These are phyloP conservation scores for Etheostoma perlongum DNA, from an alignment of 2,797 vertebrate species.

Conservation along the genomic window DNA sequence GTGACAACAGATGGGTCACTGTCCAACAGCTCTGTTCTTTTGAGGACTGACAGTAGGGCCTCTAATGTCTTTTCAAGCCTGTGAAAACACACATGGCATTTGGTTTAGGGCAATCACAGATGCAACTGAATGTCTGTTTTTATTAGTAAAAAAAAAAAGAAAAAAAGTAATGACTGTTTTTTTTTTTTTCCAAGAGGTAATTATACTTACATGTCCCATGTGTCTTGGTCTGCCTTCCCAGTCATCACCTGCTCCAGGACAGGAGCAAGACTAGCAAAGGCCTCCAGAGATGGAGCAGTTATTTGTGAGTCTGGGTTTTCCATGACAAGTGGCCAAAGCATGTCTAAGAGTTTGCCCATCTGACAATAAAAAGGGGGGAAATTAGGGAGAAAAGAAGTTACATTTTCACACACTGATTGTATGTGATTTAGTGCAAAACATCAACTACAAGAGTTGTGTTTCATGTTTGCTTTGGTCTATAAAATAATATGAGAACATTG, in stretches of 20 bases:
- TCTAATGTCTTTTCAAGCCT: conserved; percentile 75
- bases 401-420: background rate
- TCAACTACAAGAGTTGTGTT: background rate
- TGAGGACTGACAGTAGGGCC: conserved; percentile 65
- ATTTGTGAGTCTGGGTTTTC: conserved; percentile 24
- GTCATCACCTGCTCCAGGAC: conserved; percentile 75
- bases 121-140: background rate
- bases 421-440: background rate
- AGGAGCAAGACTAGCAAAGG: conserved; percentile 58
- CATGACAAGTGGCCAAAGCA: conserved; percentile 60
- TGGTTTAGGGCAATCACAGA: conserved; percentile 23
- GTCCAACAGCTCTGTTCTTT: conserved; percentile 63
- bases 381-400: background rate
- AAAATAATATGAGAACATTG: background rate
- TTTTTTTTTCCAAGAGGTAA: background rate
- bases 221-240: conserved; percentile 65
- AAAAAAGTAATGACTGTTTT: background rate
- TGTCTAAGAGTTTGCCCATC: conserved; percentile 59
- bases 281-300: conserved; percentile 38
- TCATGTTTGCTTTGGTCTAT: background rate
- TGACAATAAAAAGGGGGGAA: conserved; percentile 30
- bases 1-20: conserved; percentile 50
- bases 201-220: conserved; percentile 79
- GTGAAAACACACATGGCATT: conserved; percentile 39
- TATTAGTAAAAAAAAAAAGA: background rate